A percentile compares a stretch with the other conserved stretches of the same genome.
Conservation (phyloP, 2,888 invertebrate genomes). For the Amblyjoppa proteus region DNA sequence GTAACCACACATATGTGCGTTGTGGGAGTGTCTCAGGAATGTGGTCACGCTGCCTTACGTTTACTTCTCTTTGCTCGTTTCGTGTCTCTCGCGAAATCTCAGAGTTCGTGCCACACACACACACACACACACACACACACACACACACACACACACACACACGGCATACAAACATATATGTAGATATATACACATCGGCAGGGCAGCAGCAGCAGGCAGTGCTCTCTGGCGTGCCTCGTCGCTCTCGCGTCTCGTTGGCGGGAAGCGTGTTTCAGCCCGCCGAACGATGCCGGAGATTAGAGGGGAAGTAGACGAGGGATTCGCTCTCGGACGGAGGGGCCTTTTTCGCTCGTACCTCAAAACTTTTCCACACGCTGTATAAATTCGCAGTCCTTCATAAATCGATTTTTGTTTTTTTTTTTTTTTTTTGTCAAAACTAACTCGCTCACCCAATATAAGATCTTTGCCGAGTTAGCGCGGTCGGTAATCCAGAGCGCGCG, state of each 20-base stretch:
- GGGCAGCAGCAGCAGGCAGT: conserved; percentile 7
- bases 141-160: no score
- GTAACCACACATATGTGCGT: conserved; percentile 66
- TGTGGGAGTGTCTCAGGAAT: conserved; percentile 81
- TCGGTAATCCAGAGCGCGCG: not conserved
- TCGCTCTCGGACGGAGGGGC: conserved; percentile 17
- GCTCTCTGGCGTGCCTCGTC: conserved; percentile 11
- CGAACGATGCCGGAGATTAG: not conserved
- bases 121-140: not conserved
- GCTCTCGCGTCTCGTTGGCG: conserved; percentile 45
- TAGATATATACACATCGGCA: conserved; percentile 25
- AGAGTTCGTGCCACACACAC: conserved; percentile 43
- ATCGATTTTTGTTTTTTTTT: no score
- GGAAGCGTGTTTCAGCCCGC: conserved; percentile 23
- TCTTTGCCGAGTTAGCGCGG: no score
- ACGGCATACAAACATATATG: no score
- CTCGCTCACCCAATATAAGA: no score
- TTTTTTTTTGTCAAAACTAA: no score
- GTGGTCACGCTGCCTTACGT: conserved; percentile 78
- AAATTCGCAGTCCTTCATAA: no score
- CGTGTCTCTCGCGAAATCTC: conserved; percentile 73
- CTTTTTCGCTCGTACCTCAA: not conserved
- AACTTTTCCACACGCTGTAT: not conserved
- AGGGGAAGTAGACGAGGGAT: conserved; percentile 16
- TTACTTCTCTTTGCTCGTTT: conserved; percentile 75